These are phyloP conservation scores for Archilochus colubris DNA, from an alignment of 2,113 vertebrate genomes.

Conservation along the genomic window DNA sequence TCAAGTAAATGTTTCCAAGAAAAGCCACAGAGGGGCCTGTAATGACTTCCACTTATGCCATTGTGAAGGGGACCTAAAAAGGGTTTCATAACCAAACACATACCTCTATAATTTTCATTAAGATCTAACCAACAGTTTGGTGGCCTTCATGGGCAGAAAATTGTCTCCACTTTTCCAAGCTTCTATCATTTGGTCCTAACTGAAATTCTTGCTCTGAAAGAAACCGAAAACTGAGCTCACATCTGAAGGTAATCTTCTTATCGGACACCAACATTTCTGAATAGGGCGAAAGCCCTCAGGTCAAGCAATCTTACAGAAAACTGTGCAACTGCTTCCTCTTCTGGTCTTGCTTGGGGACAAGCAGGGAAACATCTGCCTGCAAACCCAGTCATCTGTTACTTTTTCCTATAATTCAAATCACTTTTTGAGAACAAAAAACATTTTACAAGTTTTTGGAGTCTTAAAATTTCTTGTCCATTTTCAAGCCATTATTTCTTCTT, in stretches of 20 bases:
- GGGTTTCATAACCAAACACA: neutral
- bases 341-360: neutral
- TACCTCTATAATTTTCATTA: neutral
- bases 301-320: neutral
- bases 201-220: neutral
- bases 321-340: neutral
- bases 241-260: neutral
- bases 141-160: neutral
- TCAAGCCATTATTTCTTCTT: neutral
- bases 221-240: neutral
- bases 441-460: neutral
- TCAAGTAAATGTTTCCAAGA: neutral
- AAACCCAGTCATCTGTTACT: neutral
- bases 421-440: neutral
- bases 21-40: neutral
- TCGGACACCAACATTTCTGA: neutral
- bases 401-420: neutral
- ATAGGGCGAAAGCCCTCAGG: neutral
- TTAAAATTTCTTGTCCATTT: neutral
- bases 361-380: neutral
- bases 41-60: fast-evolving
- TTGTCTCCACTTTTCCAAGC: neutral
- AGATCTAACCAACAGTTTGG: fast-evolving
- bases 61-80: neutral
- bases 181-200: neutral